phyloP scores from a whole-genome alignment of 2,888 invertebrate species.

The Physocephala rufipes region DNA sequence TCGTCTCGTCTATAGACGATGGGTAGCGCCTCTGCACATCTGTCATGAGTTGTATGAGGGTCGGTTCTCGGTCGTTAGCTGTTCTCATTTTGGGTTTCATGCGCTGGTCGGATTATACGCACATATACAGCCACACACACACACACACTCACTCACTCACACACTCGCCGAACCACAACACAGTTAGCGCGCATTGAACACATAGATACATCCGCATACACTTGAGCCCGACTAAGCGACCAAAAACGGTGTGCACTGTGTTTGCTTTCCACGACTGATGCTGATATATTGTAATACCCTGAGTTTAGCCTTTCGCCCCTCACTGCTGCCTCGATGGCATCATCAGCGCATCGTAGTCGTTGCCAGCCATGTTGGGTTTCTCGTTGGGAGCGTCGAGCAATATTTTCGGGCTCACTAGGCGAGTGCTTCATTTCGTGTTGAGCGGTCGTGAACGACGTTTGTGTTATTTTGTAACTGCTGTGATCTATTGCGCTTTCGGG shows the following conservation, averaged over 20 bases:
- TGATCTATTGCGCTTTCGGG: constrained; percentile 20
- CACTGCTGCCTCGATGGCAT: constrained; percentile 10
- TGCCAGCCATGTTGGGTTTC: constrained; percentile 36
- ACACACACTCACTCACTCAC: constrained; percentile 24
- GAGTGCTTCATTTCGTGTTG: constrained; percentile 49
- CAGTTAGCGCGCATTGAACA: neutral
- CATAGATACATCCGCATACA: neutral
- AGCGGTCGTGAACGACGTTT: constrained; percentile 49
- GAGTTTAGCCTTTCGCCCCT: constrained; percentile 21
- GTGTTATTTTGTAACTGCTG: constrained; percentile 36
- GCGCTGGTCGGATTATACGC: constrained; percentile 30
- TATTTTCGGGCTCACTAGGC: constrained; percentile 35
- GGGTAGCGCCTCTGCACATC: constrained; percentile 27
- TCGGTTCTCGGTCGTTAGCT: constrained; percentile 31
- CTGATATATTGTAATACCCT: constrained; percentile 35
- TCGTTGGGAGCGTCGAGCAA: constrained; percentile 33
- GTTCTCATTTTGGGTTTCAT: constrained; percentile 38
- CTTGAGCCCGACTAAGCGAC: neutral
- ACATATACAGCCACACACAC: constrained; percentile 31
- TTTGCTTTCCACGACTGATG: constrained; percentile 41
- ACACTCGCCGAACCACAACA: constrained; percentile 24
- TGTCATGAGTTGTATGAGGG: constrained; percentile 40
- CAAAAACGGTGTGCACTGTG: constrained; percentile 23
- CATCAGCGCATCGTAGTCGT: constrained; percentile 20
- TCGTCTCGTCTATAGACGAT: constrained; percentile 26